Percentiles rank a stretch among this genome's conserved stretches.
Evolutionary conservation across 30 jellyfish, hydroid and myxozoan species (phyloP).

Genomic region (Catostylus mosaicus): DNA sequence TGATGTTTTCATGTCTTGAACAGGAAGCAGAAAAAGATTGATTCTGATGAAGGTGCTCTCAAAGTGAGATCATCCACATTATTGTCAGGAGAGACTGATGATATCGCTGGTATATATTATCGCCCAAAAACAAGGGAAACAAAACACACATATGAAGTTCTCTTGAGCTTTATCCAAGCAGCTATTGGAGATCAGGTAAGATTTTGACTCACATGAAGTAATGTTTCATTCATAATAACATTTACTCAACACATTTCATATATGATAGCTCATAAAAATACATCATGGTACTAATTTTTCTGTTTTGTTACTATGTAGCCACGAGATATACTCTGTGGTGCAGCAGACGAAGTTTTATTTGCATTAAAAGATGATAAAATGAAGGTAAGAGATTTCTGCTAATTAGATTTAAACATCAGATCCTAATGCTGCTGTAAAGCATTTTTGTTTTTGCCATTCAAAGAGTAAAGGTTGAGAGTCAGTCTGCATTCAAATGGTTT

Average conservation of each 20-base stretch:
- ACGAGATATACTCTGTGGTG: constrained; percentile 98
- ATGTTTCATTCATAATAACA: neutral
- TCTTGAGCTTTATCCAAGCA: constrained; percentile 95
- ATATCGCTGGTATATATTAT: constrained; percentile 89
- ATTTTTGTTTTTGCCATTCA: no score
- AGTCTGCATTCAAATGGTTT: no score
- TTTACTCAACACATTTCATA: neutral
- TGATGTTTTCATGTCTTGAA: neutral
- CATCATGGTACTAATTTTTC: neutral
- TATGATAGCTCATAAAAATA: neutral
- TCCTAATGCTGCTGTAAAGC: no score
- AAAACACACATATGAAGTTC: constrained; percentile 89
- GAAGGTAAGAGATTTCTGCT: constrained; percentile 79
- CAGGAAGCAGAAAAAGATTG: constrained; percentile 80
- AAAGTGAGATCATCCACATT: constrained; percentile 81
- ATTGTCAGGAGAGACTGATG: constrained; percentile 90
- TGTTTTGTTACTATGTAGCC: no score
- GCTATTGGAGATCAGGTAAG: constrained; percentile 99
- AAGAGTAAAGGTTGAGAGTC: no score
- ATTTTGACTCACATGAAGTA: no score
- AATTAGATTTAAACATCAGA: no score
- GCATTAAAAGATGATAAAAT: constrained; percentile 87
- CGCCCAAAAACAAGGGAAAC: constrained; percentile 99
- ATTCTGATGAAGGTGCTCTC: constrained; percentile 57
- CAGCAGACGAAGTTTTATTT: constrained; percentile 98